Percentiles rank a stretch among this genome's conserved stretches.
Conservation (phyloP, 2,888 invertebrate genomes). For the Erannis defoliaria region DNA sequence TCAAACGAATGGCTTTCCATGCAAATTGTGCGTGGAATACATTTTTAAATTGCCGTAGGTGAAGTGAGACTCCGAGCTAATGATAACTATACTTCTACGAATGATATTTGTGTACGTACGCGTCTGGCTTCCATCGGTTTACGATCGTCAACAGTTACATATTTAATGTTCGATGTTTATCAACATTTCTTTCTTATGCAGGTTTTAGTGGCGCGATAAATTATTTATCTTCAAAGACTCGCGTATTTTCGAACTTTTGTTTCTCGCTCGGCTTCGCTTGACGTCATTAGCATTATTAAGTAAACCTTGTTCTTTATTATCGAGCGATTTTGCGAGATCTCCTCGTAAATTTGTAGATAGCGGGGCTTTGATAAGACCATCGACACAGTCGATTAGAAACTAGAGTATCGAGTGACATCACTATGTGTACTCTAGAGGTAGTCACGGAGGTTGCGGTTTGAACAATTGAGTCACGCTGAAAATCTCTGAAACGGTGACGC, state of each 20-base stretch:
- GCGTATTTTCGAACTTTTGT: constrained; percentile 84
- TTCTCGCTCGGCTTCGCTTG: constrained; percentile 64
- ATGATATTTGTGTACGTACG: constrained; percentile 74
- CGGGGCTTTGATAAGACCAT: constrained; percentile 62
- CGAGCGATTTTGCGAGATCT: constrained; percentile 49
- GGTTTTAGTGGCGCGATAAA: constrained; percentile 84
- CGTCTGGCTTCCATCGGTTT: constrained; percentile 82
- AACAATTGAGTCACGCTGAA: constrained; percentile 72
- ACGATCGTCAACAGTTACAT: constrained; percentile 86
- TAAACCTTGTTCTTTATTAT: constrained; percentile 64
- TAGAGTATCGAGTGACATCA: constrained; percentile 68
- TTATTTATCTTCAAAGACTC: constrained; percentile 85
- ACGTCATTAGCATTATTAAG: constrained; percentile 73
- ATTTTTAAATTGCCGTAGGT: constrained; percentile 71
- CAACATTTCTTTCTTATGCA: constrained; percentile 86
- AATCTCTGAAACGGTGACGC: constrained; percentile 65
- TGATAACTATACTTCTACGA: constrained; percentile 51
- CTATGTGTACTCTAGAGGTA: constrained; percentile 53
- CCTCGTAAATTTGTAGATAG: constrained; percentile 61
- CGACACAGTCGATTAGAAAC: constrained; percentile 59
- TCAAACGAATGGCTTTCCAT: constrained; percentile 68
- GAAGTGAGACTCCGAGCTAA: constrained; percentile 68
- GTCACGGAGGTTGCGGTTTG: constrained; percentile 58
- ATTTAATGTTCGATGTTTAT: constrained; percentile 86
- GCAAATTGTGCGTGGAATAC: constrained; percentile 77